These are phyloP conservation scores for Nerophis lumbriciformis DNA, from an alignment of 2,113 vertebrate genomes.

Conservation along the genomic window DNA sequence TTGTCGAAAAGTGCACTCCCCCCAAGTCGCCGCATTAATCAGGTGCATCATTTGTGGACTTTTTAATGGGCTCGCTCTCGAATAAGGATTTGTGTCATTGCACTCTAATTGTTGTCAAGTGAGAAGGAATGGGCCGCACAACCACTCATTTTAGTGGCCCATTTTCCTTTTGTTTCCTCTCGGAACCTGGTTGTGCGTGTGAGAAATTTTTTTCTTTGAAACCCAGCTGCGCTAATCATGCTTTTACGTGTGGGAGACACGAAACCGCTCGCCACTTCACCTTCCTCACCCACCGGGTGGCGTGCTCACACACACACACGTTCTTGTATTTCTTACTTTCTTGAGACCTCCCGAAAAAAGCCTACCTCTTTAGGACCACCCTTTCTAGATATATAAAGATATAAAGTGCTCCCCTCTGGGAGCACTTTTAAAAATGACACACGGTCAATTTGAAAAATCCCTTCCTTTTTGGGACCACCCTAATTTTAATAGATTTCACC, in stretches of 20 bases:
- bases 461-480: too few species aligned
- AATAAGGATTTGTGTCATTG: constrained; percentile 46
- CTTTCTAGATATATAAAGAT: too few species aligned
- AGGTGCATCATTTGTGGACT: constrained; percentile 45
- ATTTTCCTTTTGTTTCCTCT: constrained; percentile 12
- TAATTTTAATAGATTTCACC: too few species aligned
- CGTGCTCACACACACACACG: constrained; percentile 12
- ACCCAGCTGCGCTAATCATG: constrained; percentile 67
- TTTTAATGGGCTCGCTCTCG: constrained; percentile 43
- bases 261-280: constrained; percentile 54
- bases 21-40: constrained; percentile 45
- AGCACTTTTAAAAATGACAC: too few species aligned
- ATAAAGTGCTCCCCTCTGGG: too few species aligned
- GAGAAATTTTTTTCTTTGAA: constrained; percentile 32
- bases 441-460: too few species aligned
- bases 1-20: constrained; percentile 41
- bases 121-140: constrained; percentile 5
- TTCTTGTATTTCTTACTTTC: too few species aligned
- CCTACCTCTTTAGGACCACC: too few species aligned
- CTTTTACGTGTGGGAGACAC: constrained; percentile 62
- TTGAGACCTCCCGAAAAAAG: too few species aligned
- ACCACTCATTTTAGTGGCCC: constrained; percentile 15
- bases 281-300: constrained; percentile 45
- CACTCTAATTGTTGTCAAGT: constrained; percentile 63
- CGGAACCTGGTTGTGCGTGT: constrained; percentile 8